Percentiles rank a stretch among this genome's conserved stretches.
Conservation (phyloP, 1,140 invertebrate species). For the Drosophila yakuba region DNA sequence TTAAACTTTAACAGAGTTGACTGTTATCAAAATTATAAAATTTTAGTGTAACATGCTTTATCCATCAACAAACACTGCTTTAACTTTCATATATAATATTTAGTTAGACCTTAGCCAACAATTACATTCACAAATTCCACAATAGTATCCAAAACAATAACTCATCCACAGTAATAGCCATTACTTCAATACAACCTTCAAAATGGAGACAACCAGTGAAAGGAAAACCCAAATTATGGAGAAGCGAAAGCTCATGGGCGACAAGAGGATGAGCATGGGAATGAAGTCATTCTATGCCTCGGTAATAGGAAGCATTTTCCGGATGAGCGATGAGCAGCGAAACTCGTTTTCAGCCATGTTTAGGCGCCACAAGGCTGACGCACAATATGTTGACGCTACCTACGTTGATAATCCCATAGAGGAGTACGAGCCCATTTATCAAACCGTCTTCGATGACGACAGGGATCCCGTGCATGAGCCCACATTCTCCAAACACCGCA, state of each 20-base stretch:
- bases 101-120: no score
- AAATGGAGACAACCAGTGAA: background rate
- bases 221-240: constrained; percentile 6
- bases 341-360: background rate
- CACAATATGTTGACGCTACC: fast-evolving
- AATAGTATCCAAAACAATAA: background rate
- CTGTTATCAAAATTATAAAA: background rate
- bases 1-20: no score
- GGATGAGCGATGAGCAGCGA: background rate
- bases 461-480: constrained; percentile 2
- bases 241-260: constrained; percentile 8
- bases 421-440: background rate
- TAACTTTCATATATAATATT: no score
- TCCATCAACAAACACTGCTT: no score
- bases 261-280: constrained; percentile 16
- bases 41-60: no score
- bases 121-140: background rate
- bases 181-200: background rate
- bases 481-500: constrained; percentile 17
- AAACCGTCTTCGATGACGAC: constrained; percentile 12
- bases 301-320: background rate
- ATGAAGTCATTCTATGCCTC: constrained; percentile 2
- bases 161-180: background rate
- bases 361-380: constrained; percentile 9
- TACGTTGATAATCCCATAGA: fast-evolving